Evolutionary conservation across 2,113 vertebrate genomes (phyloP).

Genomic region (Coryphaenoides rupestris): DNA sequence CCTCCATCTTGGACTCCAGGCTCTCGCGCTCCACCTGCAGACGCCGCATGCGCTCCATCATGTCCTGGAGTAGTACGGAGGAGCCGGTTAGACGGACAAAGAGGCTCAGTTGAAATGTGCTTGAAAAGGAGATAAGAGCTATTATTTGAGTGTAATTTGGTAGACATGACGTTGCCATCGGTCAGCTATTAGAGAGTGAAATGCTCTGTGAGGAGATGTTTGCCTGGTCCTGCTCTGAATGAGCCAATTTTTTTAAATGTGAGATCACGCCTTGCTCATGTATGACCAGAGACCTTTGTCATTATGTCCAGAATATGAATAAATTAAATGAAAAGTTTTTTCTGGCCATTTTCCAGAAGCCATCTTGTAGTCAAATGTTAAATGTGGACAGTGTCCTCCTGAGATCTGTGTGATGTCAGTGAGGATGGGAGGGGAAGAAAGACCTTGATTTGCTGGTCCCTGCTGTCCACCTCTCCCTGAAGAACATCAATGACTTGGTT

Average conservation of each 20-base stretch:
- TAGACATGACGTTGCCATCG: neutral
- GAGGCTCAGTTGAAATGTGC: no score
- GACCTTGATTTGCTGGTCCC: conserved; percentile 47
- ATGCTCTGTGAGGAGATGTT: no score
- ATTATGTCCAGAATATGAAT: neutral
- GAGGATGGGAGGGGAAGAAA: no score
- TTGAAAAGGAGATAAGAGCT: no score
- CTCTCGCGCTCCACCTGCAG: conserved; percentile 82
- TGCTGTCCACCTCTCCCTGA: conserved; percentile 82
- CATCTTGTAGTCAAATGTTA: neutral
- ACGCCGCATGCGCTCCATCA: conserved; percentile 71
- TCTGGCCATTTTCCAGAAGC: neutral
- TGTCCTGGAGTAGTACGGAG: conserved; percentile 63
- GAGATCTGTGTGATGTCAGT: no score
- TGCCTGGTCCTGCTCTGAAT: no score
- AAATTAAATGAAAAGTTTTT: no score
- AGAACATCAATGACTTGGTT: conserved; percentile 87
- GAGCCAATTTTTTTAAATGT: no score
- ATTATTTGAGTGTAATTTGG: no score
- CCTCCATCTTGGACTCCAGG: conserved; percentile 83
- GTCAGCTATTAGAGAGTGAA: neutral
- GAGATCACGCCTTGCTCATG: no score
- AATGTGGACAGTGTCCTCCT: neutral
- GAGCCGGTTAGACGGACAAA: neutral
- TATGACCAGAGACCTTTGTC: no score